A percentile compares a stretch with the other conserved stretches of the same genome.
phyloP scores from a whole-genome alignment of 2,888 invertebrate genomes.

The Phortica okadai region DNA sequence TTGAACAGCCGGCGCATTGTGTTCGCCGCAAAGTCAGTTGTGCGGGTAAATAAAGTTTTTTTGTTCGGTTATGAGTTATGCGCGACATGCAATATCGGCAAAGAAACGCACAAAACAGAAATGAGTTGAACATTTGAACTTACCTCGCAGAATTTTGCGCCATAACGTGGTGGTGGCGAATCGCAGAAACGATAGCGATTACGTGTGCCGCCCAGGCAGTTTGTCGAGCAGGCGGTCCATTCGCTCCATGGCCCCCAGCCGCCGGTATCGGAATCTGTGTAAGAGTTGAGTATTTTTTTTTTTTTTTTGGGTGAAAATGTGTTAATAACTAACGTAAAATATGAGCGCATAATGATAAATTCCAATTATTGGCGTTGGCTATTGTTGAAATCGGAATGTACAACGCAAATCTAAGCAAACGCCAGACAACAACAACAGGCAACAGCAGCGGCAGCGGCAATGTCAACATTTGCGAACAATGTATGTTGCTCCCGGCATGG shows the following conservation, averaged over 20 bases:
- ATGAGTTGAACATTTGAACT: slow-evolving; percentile 50
- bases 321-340: slow-evolving; percentile 26
- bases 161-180: slow-evolving; percentile 90
- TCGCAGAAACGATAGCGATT: slow-evolving; percentile 92
- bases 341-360: slow-evolving; percentile 12
- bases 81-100: neutral
- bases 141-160: slow-evolving; percentile 93
- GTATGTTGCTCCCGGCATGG: neutral
- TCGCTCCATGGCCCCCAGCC: slow-evolving; percentile 89
- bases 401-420: neutral
- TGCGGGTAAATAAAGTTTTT: slow-evolving; percentile 7
- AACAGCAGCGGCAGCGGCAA: neutral
- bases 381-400: slow-evolving; percentile 1
- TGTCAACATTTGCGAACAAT: neutral
- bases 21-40: neutral
- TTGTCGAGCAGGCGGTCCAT: slow-evolving; percentile 90
- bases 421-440: neutral
- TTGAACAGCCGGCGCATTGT: slow-evolving; percentile 12
- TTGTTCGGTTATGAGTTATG: neutral
- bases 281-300: neutral
- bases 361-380: slow-evolving; percentile 2
- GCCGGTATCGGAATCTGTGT: slow-evolving; percentile 84
- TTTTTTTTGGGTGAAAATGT: neutral
- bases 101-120: neutral
- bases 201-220: slow-evolving; percentile 86